Evolutionary conservation across 2,113 vertebrate genomes (phyloP), one percentile per base, ranked within the genome.

Genomic region (Forbesichthys papilliferus): DNA sequence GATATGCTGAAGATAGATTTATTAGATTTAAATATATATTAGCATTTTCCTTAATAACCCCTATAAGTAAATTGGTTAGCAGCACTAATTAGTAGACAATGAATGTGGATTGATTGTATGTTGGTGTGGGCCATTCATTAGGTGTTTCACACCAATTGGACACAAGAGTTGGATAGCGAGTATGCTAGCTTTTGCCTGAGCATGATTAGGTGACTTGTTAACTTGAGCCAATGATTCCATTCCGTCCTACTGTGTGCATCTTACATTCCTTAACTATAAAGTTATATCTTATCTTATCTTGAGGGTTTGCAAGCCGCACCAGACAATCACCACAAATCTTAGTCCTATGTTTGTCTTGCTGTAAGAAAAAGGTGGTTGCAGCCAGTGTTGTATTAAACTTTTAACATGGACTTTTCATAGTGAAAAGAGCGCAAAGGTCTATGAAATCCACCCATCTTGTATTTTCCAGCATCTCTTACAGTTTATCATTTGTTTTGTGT

Each of bases 291-390:
- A 42, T 42, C 36, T 42, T 42, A 42, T 42, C 36, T 42, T 42
- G 7, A 74, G 61, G 62, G 74, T 79, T 54, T 69, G 71, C 74
- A 48, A 78, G 71, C 63, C 54, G 67, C 79, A 75, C 57, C 53
- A 86, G 88, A 90, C 85, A 89, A 90, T 91, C 88, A 83, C 74
- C 52, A 47, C 61, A 16, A 47, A 14, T 3, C 13, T n/a, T 7
- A 54, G n/a, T 13, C 13, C 36, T 42, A 42, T 42, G 36, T 42
- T 42, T 42, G 36, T 42, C 36, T 42, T 42, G 36, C 36, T 6
- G 36, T 42, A 6, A 42, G 36, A 42, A 42, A 42, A 14, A 54
- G 6, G 9, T 33, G 16, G 3, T 1, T 12, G 56, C 18, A 58
- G 56, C 11, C 56, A 58, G 3, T 58, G 54, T 55, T 9, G n/a